A percentile compares a stretch with the other conserved stretches of the same genome.
phyloP scores from a whole-genome alignment of 2,113 vertebrate genomes.

The Forbesichthys papilliferus region DNA sequence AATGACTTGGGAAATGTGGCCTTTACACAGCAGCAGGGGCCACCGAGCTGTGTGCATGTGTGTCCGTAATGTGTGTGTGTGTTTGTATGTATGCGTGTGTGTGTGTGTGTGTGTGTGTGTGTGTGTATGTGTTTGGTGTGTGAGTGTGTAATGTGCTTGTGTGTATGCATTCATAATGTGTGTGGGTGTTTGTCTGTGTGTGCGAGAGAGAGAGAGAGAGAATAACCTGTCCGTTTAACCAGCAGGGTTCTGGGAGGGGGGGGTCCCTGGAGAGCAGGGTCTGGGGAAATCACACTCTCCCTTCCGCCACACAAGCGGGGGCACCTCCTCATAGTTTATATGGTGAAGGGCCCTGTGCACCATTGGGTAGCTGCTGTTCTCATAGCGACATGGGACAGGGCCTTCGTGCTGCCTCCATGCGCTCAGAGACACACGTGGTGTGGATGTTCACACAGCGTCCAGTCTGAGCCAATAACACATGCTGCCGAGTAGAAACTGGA shows the following conservation, averaged over 20 bases:
- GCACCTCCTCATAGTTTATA: no score
- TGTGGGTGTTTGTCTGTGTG: neutral
- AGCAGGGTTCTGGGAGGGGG: slow-evolving; percentile 56
- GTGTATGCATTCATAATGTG: neutral
- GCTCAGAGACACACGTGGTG: no score
- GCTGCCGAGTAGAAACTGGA: no score
- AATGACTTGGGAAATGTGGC: slow-evolving; percentile 74
- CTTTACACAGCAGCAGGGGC: slow-evolving; percentile 59
- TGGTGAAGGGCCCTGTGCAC: no score
- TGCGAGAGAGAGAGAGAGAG: slow-evolving; percentile 11
- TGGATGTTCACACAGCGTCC: no score
- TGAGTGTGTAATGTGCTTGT: slow-evolving; percentile 7
- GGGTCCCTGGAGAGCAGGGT: slow-evolving; percentile 66
- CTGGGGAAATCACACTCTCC: slow-evolving; percentile 76
- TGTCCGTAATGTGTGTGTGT: no score
- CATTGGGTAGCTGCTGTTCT: no score
- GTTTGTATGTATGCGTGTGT: slow-evolving; percentile 7
- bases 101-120: neutral
- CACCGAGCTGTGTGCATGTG: slow-evolving; percentile 13
- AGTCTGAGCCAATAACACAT: no score
- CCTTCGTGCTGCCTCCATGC: no score
- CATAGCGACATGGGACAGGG: no score
- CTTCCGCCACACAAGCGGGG: slow-evolving; percentile 69
- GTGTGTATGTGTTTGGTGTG: slow-evolving; percentile 1
- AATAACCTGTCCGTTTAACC: slow-evolving; percentile 75